Evolutionary conservation across 2,888 invertebrate genomes (phyloP), one percentile per base, ranked within the genome.

Genomic region (Tipula lateralis): DNA sequence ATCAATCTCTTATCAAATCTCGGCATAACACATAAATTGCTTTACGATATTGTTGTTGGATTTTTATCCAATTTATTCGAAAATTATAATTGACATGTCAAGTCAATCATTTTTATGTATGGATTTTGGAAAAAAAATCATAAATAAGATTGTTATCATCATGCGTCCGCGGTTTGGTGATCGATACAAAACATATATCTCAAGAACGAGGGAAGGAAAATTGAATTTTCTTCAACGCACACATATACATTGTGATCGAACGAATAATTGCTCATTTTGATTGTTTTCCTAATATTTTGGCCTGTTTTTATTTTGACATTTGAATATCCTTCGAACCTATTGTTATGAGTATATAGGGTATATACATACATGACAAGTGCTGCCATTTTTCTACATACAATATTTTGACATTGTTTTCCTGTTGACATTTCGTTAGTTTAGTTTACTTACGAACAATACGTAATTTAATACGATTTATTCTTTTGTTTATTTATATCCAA

Each of bases 1-100:
- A 50, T 50, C 50, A 50, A 50, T 50, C 50, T 50, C 50, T 50
- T 50, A 50, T 50, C 50, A 50, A 50, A 50, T 50, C 50, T 50
- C 19, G 50, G 50, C 50, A 19, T 16, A 6, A 50, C 50, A 50
- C 19, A 19, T 0, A 50, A 50, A 50, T 50, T 50, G 50, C 50
- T 50, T 19, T 50, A 50, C 9, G 39, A 19, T 50, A 7, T 50
- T 50, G 1, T 50, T 50, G 3, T 50, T 50, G 50, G 50, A 19
- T 50, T 50, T 50, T 50, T 19, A 50, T 50, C 50, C 50, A 50
- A 50, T 50, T 19, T 50, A 50, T 50, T 50, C 50, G 50, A 50
- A 50, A 50, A 50, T 50, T 50, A 50, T 50, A 50, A 50, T 50
- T 50, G 50, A 50, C 50, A 50, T 50, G 50, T 50, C 50, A 50